Percentiles rank a stretch among this genome's conserved stretches.
Conservation (phyloP, 2,113 vertebrate species). For the Mus pahari region DNA sequence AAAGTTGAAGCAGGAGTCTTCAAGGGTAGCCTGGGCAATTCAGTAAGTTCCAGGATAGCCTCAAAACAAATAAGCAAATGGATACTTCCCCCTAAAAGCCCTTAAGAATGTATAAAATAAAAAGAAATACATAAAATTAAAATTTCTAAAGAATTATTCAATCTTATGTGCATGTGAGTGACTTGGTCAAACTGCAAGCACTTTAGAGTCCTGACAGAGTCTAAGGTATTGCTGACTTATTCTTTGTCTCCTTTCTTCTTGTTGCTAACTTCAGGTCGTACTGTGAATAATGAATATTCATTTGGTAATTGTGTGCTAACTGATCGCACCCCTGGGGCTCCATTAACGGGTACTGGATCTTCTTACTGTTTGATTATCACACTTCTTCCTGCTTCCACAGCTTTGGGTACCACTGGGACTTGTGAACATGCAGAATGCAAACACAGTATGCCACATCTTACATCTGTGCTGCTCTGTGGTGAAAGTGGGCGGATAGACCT, state of each 20-base stretch:
- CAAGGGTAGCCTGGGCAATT: neutral
- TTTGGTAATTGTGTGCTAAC: neutral
- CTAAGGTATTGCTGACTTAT: neutral
- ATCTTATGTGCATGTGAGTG: neutral
- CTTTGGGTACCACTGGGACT: neutral
- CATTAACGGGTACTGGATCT: too few species aligned
- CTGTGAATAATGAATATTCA: neutral
- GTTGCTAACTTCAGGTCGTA: neutral
- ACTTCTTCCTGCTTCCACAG: neutral
- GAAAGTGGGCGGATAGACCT: neutral
- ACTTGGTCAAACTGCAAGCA: neutral
- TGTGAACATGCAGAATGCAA: neutral
- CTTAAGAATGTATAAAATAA: neutral
- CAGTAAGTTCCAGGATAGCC: neutral
- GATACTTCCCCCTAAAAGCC: neutral
- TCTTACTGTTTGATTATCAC: neutral
- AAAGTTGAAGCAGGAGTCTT: neutral
- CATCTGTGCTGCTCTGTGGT: neutral
- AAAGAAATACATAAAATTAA: neutral
- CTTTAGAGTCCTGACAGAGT: neutral
- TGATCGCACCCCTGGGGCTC: neutral
- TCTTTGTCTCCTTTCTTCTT: neutral
- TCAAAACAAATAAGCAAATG: neutral
- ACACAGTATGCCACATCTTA: neutral
- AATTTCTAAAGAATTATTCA: constrained; percentile 1